Evolutionary conservation across 2,888 invertebrate genomes (phyloP).

Genomic region (Pristionchus maxplancki): DNA sequence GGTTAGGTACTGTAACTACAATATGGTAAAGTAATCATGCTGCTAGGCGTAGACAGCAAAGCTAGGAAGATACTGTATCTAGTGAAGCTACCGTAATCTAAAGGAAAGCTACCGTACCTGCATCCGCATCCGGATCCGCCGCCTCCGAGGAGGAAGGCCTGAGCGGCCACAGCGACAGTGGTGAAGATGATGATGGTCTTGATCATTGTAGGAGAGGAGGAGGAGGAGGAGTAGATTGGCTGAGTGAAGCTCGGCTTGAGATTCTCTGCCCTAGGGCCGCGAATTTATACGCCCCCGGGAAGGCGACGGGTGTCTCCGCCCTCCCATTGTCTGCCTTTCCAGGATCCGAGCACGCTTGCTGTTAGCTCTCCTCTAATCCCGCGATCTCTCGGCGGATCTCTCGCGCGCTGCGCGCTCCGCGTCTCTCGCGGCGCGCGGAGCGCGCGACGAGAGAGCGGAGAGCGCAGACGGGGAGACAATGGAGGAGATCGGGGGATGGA

Average conservation of each 20-base stretch:
- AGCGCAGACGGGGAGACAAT: not conserved
- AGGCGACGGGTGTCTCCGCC: not conserved
- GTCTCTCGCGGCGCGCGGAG: not conserved
- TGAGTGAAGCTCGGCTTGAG: slow-evolving; percentile 20
- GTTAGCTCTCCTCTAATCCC: not conserved
- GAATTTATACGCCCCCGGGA: not conserved
- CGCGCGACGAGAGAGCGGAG: not conserved
- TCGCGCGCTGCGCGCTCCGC: not conserved
- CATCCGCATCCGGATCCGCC: slow-evolving; percentile 45
- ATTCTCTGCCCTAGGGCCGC: not conserved
- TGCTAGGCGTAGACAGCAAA: not conserved
- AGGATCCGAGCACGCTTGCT: not conserved
- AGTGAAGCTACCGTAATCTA: not conserved
- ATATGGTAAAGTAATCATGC: not conserved
- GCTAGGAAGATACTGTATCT: not conserved
- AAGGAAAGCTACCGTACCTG: not conserved
- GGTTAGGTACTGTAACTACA: not conserved
- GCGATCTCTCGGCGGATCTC: not conserved
- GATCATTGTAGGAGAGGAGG: slow-evolving; percentile 14
- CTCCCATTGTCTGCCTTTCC: slow-evolving; percentile 1
- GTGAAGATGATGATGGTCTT: slow-evolving; percentile 42
- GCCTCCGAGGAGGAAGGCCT: slow-evolving; percentile 49
- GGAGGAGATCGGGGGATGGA: not conserved
- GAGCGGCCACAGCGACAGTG: slow-evolving; percentile 4
- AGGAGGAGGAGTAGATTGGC: not conserved